phyloP scores from a whole-genome alignment of 2,888 invertebrate genomes.

The Clivina fossor region DNA sequence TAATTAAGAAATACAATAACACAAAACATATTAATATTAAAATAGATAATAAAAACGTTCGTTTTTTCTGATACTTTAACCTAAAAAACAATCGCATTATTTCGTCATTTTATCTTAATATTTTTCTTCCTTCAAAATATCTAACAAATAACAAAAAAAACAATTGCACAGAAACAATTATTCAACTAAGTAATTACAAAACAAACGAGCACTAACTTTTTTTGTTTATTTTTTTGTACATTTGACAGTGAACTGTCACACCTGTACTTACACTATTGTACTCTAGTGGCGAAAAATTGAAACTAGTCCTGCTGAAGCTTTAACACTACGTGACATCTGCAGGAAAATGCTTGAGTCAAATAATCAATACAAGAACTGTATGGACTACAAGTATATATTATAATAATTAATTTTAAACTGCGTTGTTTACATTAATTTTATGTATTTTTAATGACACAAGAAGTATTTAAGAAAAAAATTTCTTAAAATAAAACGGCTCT shows the following conservation, averaged over 20 bases:
- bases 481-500: too few species aligned
- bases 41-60: constrained; percentile 38
- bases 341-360: too few species aligned
- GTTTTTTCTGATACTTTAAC: constrained; percentile 36
- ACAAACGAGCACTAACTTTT: too few species aligned
- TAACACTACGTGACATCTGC: too few species aligned
- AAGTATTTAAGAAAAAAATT: too few species aligned
- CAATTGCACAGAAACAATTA: background rate
- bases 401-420: too few species aligned
- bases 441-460: too few species aligned
- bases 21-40: constrained; percentile 40
- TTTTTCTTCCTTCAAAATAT: background rate
- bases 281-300: background rate
- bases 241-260: background rate
- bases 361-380: too few species aligned
- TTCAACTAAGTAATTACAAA: too few species aligned
- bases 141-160: background rate
- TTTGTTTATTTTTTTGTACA: background rate
- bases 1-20: constrained; percentile 41
- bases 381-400: too few species aligned
- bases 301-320: too few species aligned
- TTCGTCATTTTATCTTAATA: constrained; percentile 16
- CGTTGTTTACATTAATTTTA: too few species aligned
- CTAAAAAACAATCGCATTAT: constrained; percentile 27
- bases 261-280: background rate